These are phyloP conservation scores for Campopleginae sp. DNA, from an alignment of 2,888 invertebrate species.

Conservation along the genomic window DNA sequence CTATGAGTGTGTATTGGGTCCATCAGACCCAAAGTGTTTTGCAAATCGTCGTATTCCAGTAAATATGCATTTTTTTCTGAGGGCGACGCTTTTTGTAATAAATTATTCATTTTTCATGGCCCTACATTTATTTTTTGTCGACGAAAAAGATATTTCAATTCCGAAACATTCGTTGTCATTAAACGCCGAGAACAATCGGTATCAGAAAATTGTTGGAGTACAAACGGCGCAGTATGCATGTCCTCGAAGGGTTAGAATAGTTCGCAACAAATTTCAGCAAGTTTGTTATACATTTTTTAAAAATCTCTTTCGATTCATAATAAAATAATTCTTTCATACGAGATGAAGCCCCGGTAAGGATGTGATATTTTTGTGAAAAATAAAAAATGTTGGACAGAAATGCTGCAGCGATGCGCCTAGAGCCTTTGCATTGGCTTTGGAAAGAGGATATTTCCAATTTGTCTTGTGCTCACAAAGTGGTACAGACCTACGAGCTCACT, in stretches of 20 bases:
- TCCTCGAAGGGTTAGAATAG: neutral
- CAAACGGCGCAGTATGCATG: no score
- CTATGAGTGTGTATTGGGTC: no score
- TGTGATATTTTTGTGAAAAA: constrained; percentile 7
- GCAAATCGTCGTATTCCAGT: no score
- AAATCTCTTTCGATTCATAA: neutral
- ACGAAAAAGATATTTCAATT: no score
- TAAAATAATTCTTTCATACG: neutral
- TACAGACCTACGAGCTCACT: constrained; percentile 70
- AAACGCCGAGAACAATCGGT: no score
- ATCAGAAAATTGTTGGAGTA: no score
- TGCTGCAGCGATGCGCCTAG: constrained; percentile 9
- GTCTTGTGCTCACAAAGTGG: constrained; percentile 81
- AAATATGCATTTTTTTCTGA: no score
- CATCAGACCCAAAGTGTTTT: no score
- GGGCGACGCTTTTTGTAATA: no score
- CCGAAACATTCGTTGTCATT: no score
- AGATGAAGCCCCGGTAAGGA: neutral
- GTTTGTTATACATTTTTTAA: neutral
- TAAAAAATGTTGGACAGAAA: neutral
- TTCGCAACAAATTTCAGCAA: neutral
- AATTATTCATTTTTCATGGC: no score
- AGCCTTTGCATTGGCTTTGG: constrained; percentile 73
- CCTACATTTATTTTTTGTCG: no score
- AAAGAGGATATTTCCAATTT: constrained; percentile 83